These are phyloP conservation scores for Drosophila hydei DNA, from an alignment of 1,140 invertebrate species.

Conservation along the genomic window DNA sequence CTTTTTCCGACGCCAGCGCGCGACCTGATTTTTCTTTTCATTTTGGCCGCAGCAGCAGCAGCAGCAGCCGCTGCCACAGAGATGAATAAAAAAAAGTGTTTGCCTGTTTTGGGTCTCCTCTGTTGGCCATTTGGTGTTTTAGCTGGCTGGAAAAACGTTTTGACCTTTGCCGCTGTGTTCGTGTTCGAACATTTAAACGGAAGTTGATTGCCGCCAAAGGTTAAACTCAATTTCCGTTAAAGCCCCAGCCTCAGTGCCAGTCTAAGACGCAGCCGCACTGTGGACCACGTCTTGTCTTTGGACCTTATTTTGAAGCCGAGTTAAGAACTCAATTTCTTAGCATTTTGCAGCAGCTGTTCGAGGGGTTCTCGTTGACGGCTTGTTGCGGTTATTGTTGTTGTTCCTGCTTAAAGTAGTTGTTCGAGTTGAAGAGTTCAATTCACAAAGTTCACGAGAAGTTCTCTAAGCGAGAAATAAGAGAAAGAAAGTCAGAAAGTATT, in stretches of 20 bases:
- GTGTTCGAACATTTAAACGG: constrained; percentile 81
- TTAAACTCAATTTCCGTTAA: constrained; percentile 79
- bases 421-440: constrained; percentile 64
- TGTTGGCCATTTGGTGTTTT: constrained; percentile 31
- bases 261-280: constrained; percentile 2
- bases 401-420: constrained; percentile 36
- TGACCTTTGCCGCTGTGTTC: constrained; percentile 73
- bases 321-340: constrained; percentile 69
- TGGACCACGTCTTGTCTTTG: constrained; percentile 5
- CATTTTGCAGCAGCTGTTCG: constrained; percentile 44
- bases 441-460: constrained; percentile 57
- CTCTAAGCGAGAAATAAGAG: neutral
- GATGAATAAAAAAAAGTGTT: constrained; percentile 61
- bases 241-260: constrained; percentile 38
- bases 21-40: constrained; percentile 80
- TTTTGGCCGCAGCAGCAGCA: constrained; percentile 37
- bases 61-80: constrained; percentile 11
- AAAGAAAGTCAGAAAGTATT: neutral
- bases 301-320: constrained; percentile 26
- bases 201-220: constrained; percentile 80
- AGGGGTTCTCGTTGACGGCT: constrained; percentile 36
- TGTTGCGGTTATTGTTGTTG: constrained; percentile 28
- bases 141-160: constrained; percentile 63
- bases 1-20: constrained; percentile 65
- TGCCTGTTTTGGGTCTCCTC: constrained; percentile 22